Evolutionary conservation across 2,797 vertebrate species (phyloP).

Genomic region (Muraenolepis orangiensis): DNA sequence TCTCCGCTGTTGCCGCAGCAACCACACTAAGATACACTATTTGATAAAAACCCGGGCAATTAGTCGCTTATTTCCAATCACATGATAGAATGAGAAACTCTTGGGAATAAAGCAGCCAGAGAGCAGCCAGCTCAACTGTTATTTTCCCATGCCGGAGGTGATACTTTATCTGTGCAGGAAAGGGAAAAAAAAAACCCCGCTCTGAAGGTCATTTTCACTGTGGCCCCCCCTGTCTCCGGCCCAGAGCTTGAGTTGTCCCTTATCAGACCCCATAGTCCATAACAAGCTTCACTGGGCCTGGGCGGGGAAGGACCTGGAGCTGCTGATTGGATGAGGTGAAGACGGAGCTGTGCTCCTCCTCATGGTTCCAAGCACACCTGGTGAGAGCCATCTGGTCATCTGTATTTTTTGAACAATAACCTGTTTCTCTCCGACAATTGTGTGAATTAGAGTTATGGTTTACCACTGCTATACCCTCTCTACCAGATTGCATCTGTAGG

Average conservation of each 20-base stretch:
- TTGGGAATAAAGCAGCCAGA: too few species aligned
- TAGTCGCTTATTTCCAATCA: neutral
- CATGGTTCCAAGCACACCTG: neutral
- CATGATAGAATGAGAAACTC: neutral
- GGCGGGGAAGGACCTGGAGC: neutral
- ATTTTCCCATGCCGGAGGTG: too few species aligned
- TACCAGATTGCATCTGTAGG: too few species aligned
- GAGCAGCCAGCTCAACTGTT: too few species aligned
- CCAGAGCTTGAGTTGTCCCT: constrained; percentile 2
- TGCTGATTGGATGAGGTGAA: neutral
- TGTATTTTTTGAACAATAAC: neutral
- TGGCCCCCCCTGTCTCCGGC: constrained; percentile 4
- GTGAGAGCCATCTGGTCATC: neutral
- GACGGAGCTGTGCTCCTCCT: neutral
- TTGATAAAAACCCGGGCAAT: neutral
- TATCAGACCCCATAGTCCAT: constrained; percentile 7
- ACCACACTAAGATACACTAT: neutral
- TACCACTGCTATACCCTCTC: too few species aligned
- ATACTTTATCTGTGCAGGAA: too few species aligned
- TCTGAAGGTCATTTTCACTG: constrained; percentile 30
- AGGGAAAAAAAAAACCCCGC: neutral
- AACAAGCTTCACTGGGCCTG: constrained; percentile 6
- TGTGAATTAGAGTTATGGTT: too few species aligned
- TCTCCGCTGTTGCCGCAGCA: neutral
- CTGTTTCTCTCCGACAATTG: too few species aligned